phyloP scores from a whole-genome alignment of 2,797 vertebrate genomes.

The Labroides dimidiatus region DNA sequence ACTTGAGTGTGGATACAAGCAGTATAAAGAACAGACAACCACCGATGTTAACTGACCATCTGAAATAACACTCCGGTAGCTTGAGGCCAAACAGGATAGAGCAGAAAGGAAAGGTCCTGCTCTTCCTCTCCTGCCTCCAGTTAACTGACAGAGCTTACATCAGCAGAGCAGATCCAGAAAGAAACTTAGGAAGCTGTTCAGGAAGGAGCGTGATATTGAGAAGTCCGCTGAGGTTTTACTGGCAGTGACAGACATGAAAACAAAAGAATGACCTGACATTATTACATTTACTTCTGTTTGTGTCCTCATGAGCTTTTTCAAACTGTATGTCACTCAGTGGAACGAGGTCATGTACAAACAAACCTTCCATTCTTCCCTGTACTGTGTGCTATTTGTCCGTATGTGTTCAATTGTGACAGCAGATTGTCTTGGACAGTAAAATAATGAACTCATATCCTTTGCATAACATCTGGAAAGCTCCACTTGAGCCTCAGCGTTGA shows the following conservation, averaged over 20 bases:
- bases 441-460: constrained; percentile 82
- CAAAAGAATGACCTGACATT: neutral
- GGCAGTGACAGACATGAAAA: constrained; percentile 12
- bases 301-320: too few relatives aligned
- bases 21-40: neutral
- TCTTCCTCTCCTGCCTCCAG: constrained; percentile 12
- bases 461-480: constrained; percentile 84
- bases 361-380: neutral
- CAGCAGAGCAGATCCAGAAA: constrained; percentile 18
- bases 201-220: constrained; percentile 54
- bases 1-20: neutral
- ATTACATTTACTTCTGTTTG: neutral
- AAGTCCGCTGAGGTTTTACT: constrained; percentile 29
- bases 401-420: neutral
- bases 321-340: neutral
- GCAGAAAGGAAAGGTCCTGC: constrained; percentile 42
- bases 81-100: constrained; percentile 28
- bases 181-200: constrained; percentile 44
- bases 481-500: constrained; percentile 61
- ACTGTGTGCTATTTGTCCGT: neutral
- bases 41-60: constrained; percentile 16
- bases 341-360: neutral
- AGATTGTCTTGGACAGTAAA: constrained; percentile 63
- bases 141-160: constrained; percentile 2
- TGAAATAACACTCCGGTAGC: constrained; percentile 35